Percentiles rank a stretch among this genome's conserved stretches.
These are phyloP conservation scores for Eulemur coronatus DNA, from an alignment of 2,797 vertebrate genomes.

Conservation along the genomic window DNA sequence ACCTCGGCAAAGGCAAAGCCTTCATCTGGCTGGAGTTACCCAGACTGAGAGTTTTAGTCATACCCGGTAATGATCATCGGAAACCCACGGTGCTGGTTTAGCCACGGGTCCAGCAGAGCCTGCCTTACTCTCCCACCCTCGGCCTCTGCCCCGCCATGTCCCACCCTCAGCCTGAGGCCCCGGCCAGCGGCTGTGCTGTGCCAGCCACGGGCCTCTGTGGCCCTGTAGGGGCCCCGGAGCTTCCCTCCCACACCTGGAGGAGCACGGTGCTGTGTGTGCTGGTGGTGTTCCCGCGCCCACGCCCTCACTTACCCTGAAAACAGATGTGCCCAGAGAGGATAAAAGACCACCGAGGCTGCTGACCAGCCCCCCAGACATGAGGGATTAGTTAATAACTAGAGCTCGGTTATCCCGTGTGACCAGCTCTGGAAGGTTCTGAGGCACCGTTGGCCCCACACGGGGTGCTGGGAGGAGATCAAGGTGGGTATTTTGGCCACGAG, in stretches of 20 bases:
- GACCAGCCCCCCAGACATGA: neutral
- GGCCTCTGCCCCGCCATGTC: neutral
- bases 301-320: neutral
- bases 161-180: neutral
- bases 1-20: neutral
- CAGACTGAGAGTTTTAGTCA: neutral
- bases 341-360: too few relatives aligned
- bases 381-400: neutral
- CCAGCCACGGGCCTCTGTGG: neutral
- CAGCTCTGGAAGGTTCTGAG: neutral
- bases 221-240: neutral
- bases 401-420: neutral
- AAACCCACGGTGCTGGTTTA: neutral
- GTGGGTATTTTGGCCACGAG: fast-evolving
- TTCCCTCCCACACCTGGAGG: neutral
- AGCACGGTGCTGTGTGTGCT: fast-evolving
- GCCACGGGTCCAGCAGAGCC: neutral
- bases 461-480: neutral
- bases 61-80: neutral
- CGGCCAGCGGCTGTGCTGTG: neutral
- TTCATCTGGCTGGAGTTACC: conserved; percentile 63
- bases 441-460: neutral
- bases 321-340: neutral
- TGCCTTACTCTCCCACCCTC: neutral
- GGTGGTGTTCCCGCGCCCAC: neutral